Percentiles rank a stretch among this genome's conserved stretches.
Conservation (phyloP, 2,888 invertebrate species). For the Erpobdella octoculata region DNA sequence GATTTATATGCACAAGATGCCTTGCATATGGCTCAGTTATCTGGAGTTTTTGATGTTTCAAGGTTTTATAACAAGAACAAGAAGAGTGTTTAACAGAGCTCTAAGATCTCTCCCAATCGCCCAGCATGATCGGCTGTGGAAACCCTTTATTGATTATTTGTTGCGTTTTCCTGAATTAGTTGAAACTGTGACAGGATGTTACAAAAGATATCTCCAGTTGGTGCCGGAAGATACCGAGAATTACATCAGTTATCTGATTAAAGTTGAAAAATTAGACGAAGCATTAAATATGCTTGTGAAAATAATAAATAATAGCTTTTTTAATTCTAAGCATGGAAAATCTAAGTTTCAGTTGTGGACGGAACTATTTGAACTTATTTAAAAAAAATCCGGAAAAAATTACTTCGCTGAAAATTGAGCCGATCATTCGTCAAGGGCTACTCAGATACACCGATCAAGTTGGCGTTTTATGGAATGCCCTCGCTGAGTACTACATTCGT, state of each 20-base stretch:
- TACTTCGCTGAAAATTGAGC: slow-evolving; percentile 81
- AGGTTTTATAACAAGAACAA: slow-evolving; percentile 75
- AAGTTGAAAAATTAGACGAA: slow-evolving; percentile 81
- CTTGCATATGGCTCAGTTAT: slow-evolving; percentile 97
- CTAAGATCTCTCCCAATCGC: slow-evolving; percentile 92
- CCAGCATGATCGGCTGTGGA: slow-evolving; percentile 96
- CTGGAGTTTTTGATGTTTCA: slow-evolving; percentile 84
- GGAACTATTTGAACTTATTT: slow-evolving; percentile 92
- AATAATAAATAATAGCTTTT: slow-evolving; percentile 90
- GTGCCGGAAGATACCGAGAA: slow-evolving; percentile 92
- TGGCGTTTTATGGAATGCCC: slow-evolving; percentile 92
- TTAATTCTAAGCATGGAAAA: slow-evolving; percentile 91
- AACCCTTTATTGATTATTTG: slow-evolving; percentile 82
- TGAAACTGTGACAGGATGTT: slow-evolving; percentile 90
- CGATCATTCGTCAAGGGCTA: slow-evolving; percentile 91
- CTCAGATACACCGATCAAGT: slow-evolving; percentile 83
- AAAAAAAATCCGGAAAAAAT: slow-evolving; percentile 79
- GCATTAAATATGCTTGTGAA: slow-evolving; percentile 81
- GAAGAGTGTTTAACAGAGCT: slow-evolving; percentile 88
- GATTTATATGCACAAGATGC: slow-evolving; percentile 99
- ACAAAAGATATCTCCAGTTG: slow-evolving; percentile 76
- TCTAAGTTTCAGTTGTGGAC: slow-evolving; percentile 90
- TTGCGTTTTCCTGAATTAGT: slow-evolving; percentile 72
- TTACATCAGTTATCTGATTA: slow-evolving; percentile 84
- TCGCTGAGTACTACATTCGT: slow-evolving; percentile 95